Percentiles rank a stretch among this genome's conserved stretches.
These are phyloP conservation scores for Sarcophaga caerulescens DNA, from an alignment of 2,888 invertebrate species.

Conservation along the genomic window DNA sequence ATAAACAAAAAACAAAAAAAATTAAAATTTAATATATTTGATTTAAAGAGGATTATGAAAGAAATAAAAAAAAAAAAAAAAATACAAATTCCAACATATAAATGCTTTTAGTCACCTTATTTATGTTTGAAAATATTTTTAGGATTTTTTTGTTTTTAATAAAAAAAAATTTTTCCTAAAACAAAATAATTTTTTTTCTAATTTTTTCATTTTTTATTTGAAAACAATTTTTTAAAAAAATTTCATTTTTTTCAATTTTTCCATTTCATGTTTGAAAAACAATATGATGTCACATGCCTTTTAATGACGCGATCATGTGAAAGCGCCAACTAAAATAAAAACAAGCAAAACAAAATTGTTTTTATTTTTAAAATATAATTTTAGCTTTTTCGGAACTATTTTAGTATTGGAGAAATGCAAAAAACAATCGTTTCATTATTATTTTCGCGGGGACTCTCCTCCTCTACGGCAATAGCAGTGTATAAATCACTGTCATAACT, in stretches of 20 bases:
- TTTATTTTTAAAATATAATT: slow-evolving; percentile 12
- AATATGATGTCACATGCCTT: slow-evolving; percentile 44
- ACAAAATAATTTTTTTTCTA: too few species aligned
- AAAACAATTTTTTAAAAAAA: background rate
- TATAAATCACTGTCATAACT: slow-evolving; percentile 31
- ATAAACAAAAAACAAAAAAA: background rate
- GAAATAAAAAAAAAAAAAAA: too few species aligned
- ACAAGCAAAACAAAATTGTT: background rate
- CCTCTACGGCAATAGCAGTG: background rate
- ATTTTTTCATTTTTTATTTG: background rate
- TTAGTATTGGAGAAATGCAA: background rate
- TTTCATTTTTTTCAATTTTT: background rate
- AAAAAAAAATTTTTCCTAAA: background rate
- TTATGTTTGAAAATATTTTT: too few species aligned
- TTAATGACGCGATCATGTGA: slow-evolving; percentile 26
- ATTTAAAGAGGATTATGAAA: too few species aligned
- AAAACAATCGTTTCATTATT: slow-evolving; percentile 12
- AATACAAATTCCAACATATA: too few species aligned
- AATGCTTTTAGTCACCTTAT: too few species aligned
- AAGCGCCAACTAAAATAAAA: background rate
- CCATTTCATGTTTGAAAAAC: slow-evolving; percentile 2
- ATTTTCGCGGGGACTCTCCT: background rate
- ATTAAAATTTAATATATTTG: too few species aligned
- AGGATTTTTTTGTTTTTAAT: background rate
- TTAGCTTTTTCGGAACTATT: slow-evolving; percentile 7